Evolutionary conservation across 2,888 invertebrate species (phyloP).

Genomic region (Ennomos quercinarius): DNA sequence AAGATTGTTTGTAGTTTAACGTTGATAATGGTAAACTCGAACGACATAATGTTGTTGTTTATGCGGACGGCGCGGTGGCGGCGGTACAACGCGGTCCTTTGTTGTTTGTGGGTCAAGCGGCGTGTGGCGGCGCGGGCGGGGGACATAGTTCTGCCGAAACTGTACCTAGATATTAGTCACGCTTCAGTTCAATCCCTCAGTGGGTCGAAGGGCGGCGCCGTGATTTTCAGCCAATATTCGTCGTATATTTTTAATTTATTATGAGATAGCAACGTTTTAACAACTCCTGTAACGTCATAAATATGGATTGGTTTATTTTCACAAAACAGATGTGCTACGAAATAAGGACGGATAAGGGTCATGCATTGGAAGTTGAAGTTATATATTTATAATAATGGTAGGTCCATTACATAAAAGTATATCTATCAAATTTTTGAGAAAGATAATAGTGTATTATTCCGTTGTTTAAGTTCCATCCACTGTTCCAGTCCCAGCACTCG

Average conservation of each 20-base stretch:
- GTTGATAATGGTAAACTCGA: background rate
- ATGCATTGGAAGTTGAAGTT: too few species aligned
- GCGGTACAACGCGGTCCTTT: background rate
- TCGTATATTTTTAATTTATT: background rate
- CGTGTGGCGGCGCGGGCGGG: background rate
- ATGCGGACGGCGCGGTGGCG: background rate
- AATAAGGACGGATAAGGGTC: too few species aligned
- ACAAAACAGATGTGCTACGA: constrained; percentile 2
- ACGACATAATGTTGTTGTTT: background rate
- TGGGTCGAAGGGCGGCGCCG: constrained; percentile 1
- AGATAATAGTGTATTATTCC: too few species aligned
- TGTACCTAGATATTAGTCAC: background rate
- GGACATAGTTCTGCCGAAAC: background rate
- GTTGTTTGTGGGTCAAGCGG: constrained; percentile 4
- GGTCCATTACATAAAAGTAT: too few species aligned
- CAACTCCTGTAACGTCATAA: constrained; percentile 4
- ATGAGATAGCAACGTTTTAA: constrained; percentile 6
- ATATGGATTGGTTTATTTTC: constrained; percentile 11
- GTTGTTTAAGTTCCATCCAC: too few species aligned
- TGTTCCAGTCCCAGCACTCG: too few species aligned
- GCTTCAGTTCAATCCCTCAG: background rate
- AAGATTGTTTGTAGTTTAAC: background rate
- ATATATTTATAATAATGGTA: too few species aligned
- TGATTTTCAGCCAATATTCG: constrained; percentile 14
- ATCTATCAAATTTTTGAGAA: too few species aligned